Evolutionary conservation across 2,888 invertebrate species (phyloP), one percentile per base, ranked within the genome.

Genomic region (Oscheius sp.): DNA sequence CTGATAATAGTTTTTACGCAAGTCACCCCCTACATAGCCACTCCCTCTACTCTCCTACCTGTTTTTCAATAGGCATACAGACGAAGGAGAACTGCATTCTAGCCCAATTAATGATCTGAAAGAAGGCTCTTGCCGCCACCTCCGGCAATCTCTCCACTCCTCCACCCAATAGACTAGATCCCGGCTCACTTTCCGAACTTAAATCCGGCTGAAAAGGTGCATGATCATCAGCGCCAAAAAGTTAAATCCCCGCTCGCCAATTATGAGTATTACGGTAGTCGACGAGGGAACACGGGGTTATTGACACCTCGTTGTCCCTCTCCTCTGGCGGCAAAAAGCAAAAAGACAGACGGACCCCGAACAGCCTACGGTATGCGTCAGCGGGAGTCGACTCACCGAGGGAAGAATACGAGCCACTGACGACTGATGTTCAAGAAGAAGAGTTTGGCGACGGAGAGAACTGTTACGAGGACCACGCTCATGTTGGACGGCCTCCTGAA

Each of bases 401-500:
- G 66, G 64, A 12, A 72, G 72, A 17, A 67, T 64, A 22, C 44
- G 41, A 30, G 59, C 54, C 14, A 32, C 32, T 9, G 50, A 56
- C 28, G 54, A 47, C 45, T 54, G 68, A n/a, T n/a, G n/a, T 20
- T 75, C 72, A 57, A 72, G 61, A 47, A 73, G 64, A 33, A 73
- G 17, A 12, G 62, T 36, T 89, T 96, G 96, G 14, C 95, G 91
- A 4, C 94, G 91, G 33, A 97, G 89, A 0, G 96, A 96, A 0
- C 96, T 94, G 87, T 93, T 95, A 51, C 98, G 90, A n/a, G 77
- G 77, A 2, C 77, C 77, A 73, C 98, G 90, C 87, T 98, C 97
- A 86, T 97, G 96, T 88, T 98, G 98, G 2, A 98, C 97, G 69
- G 97, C 97, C 93, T 84, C 82, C 65, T 54, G 20, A 17, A 41